Base-by-base conservation (phyloP, 2,113 vertebrate genomes). In the Grallaria varia region DNA sequence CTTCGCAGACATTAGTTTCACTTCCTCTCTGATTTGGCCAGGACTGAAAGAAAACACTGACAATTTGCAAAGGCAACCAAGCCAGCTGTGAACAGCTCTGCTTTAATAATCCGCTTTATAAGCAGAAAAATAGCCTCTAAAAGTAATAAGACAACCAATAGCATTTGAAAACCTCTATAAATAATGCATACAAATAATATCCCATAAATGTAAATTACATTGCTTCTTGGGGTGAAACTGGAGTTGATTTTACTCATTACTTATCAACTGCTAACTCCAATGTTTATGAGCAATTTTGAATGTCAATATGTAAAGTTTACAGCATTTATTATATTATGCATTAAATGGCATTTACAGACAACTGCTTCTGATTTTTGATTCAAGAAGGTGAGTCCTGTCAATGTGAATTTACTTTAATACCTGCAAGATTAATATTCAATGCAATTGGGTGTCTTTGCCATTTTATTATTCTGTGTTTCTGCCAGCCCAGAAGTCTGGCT, bases 171-270 rank as follows among this genome's bases (percentile, higher is more conserved):
- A 85, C 13, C 23, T 53, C 52, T 89, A 64, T 92, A 78, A 88
- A 93, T 93, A 75, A 82, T 47, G 52, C 66, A 60, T 84, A 60
- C 0, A 87, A 83, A 89, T 94, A 96, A 93, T 58, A 68, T 27
- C 28, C 37, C 21, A 63, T 49, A 80, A 67, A 89, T 89, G 76
- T 85, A 83, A 89, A 82, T 84, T 84, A 15, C 47, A 84, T 79
- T 92, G 81, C 30, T 75, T 87, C 39, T 89, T 92, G 44, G 37
- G n/a, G 39, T 90, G 64, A 91, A 95, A 86, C 58, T 77, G 31
- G 69, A 95, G 88, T 50, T 82, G 82, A 77, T 83, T 93, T 95
- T 82, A 73, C 28, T 80, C 74, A 81, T 94, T 95, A 79, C 45
- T 84, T 42, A 81, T 89, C 49, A 68, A 23, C 55, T 49, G 25